Evolutionary conservation across 2,797 vertebrate species (phyloP).

Genomic region (Todus mexicanus): DNA sequence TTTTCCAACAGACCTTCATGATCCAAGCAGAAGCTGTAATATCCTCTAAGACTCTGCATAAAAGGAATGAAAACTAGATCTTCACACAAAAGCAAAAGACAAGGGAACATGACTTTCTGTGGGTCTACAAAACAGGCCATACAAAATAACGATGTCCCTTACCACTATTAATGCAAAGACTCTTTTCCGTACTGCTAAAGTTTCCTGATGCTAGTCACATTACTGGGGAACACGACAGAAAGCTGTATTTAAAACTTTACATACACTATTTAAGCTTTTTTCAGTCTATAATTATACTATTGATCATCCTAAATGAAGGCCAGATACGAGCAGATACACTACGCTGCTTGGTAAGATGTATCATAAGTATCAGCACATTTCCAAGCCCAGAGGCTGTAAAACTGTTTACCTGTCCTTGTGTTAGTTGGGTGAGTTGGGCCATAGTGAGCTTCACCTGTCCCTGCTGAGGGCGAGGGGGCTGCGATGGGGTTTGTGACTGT

Average conservation of each 20-base stretch:
- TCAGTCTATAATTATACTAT: neutral
- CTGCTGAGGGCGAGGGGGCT: constrained; percentile 82
- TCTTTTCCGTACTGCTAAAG: neutral
- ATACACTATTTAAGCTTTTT: neutral
- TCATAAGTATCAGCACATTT: neutral
- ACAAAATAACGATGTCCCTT: neutral
- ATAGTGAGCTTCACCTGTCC: constrained; percentile 94
- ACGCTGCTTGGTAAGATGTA: neutral
- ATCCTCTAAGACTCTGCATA: neutral
- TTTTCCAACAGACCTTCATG: neutral
- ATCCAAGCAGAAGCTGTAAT: neutral
- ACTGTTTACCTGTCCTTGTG: constrained; percentile 86
- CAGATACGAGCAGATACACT: neutral
- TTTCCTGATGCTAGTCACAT: neutral
- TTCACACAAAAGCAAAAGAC: neutral
- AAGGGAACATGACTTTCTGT: neutral
- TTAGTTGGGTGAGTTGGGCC: constrained; percentile 92
- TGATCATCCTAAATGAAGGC: neutral
- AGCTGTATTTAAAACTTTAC: neutral
- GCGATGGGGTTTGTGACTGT: constrained; percentile 64
- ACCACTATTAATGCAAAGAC: neutral
- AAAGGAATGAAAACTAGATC: neutral
- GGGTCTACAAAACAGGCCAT: neutral
- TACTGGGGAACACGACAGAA: neutral
- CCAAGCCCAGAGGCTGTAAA: neutral